Conservation (phyloP, 2,888 invertebrate genomes). For the Julus scandinavius region DNA sequence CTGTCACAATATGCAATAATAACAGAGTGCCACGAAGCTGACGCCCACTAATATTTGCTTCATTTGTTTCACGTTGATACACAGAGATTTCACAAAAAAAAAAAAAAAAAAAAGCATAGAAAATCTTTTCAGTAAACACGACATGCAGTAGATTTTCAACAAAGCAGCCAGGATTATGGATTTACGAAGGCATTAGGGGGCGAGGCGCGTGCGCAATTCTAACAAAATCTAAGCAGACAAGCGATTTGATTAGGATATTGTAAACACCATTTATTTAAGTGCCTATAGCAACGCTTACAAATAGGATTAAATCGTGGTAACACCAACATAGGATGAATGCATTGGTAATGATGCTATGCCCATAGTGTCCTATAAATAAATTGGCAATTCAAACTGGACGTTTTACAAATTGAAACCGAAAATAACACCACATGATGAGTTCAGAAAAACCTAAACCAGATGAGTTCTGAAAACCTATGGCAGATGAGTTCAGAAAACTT, state of each 20-base stretch:
- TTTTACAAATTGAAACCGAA: not conserved
- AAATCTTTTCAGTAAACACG: slow-evolving; percentile 27
- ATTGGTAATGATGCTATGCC: not conserved
- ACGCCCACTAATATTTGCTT: slow-evolving; percentile 27
- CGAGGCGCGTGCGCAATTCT: not conserved
- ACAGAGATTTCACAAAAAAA: not conserved
- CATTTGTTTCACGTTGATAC: slow-evolving; percentile 9
- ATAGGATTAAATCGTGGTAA: slow-evolving; percentile 13
- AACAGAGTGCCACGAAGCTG: not conserved
- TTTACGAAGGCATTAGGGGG: not conserved
- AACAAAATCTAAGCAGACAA: slow-evolving; percentile 21
- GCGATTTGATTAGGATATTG: slow-evolving; percentile 33
- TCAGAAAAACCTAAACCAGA: too few relatives aligned
- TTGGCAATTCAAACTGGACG: not conserved
- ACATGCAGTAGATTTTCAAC: slow-evolving; percentile 20
- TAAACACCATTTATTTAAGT: slow-evolving; percentile 22
- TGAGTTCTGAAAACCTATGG: too few relatives aligned
- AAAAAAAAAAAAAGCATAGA: not conserved
- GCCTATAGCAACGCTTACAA: not conserved
- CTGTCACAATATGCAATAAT: not conserved
- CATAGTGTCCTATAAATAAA: not conserved
- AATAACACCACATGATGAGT: not conserved
- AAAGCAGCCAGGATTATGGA: slow-evolving; percentile 22
- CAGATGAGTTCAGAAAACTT: too few relatives aligned
- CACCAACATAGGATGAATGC: not conserved